Evolutionary conservation across 2,888 invertebrate genomes (phyloP).

Genomic region (Choristoneura rosaceana): DNA sequence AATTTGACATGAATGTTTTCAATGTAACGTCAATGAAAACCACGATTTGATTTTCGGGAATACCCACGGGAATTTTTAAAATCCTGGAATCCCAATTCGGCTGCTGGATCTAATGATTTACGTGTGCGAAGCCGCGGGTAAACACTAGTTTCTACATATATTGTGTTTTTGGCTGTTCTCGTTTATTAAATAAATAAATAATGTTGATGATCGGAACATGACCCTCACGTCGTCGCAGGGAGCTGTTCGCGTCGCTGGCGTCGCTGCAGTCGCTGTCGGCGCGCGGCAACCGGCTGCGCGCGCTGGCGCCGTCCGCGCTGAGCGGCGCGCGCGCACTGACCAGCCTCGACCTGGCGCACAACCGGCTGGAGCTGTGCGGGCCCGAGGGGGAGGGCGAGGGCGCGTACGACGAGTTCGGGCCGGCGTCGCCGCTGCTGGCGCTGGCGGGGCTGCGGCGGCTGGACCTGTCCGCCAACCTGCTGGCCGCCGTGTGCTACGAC

Average conservation of each 20-base stretch:
- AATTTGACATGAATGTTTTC: no score
- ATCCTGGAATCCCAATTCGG: no score
- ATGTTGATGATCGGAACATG: no score
- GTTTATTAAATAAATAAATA: no score
- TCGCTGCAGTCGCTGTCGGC: slow-evolving; percentile 44
- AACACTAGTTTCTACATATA: no score
- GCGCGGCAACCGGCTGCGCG: slow-evolving; percentile 29
- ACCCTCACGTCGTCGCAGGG: no score
- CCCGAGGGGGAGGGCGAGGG: slow-evolving; percentile 30
- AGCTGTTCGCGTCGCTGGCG: slow-evolving; percentile 46
- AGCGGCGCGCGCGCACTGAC: slow-evolving; percentile 11
- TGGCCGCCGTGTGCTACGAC: slow-evolving; percentile 22
- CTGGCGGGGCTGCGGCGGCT: slow-evolving; percentile 26
- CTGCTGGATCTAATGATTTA: no score
- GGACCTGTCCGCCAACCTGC: slow-evolving; percentile 11
- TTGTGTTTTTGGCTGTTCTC: no score
- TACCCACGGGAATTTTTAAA: no score
- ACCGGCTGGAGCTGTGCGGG: slow-evolving; percentile 46
- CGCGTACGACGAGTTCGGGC: slow-evolving; percentile 41
- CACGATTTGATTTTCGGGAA: no score
- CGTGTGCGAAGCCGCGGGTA: no score
- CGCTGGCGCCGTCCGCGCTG: slow-evolving; percentile 15
- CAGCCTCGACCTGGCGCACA: slow-evolving; percentile 45
- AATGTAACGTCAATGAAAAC: no score
- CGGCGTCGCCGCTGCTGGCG: slow-evolving; percentile 43